phyloP scores from a whole-genome alignment of 2,888 invertebrate species.

The Hermodice carunculata region DNA sequence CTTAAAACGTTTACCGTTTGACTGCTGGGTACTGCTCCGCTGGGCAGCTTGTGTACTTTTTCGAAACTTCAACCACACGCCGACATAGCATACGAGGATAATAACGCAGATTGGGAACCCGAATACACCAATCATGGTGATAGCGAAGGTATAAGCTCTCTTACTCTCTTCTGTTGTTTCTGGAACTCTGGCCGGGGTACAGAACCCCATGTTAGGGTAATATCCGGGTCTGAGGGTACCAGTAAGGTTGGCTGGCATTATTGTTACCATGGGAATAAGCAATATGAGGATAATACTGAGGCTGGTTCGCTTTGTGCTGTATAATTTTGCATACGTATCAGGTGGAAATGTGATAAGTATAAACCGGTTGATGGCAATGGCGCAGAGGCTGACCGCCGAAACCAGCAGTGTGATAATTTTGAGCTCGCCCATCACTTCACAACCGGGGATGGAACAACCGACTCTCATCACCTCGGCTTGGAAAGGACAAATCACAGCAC shows the following conservation, averaged over 20 bases:
- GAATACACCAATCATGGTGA: not conserved
- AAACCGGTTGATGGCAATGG: not conserved
- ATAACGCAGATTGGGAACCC: not conserved
- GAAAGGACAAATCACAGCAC: not conserved
- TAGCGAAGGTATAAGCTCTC: not conserved
- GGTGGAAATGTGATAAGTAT: not conserved
- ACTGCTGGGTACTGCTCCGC: not conserved
- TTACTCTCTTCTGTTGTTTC: no score
- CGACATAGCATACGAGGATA: not conserved
- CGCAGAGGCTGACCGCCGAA: not conserved
- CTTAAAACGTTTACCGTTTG: not conserved
- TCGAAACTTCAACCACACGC: not conserved
- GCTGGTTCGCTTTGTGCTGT: not conserved
- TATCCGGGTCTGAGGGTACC: not conserved
- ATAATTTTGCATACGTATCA: not conserved
- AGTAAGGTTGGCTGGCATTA: not conserved
- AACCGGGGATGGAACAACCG: not conserved
- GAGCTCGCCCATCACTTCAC: not conserved
- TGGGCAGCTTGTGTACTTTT: not conserved
- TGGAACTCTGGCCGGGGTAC: not conserved
- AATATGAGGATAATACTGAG: not conserved
- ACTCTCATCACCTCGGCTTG: not conserved
- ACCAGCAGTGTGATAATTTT: not conserved
- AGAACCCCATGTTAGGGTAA: not conserved
- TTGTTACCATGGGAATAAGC: not conserved